Conservation (phyloP, 2,797 vertebrate genomes). For the Dicrostonyx torquatus region DNA sequence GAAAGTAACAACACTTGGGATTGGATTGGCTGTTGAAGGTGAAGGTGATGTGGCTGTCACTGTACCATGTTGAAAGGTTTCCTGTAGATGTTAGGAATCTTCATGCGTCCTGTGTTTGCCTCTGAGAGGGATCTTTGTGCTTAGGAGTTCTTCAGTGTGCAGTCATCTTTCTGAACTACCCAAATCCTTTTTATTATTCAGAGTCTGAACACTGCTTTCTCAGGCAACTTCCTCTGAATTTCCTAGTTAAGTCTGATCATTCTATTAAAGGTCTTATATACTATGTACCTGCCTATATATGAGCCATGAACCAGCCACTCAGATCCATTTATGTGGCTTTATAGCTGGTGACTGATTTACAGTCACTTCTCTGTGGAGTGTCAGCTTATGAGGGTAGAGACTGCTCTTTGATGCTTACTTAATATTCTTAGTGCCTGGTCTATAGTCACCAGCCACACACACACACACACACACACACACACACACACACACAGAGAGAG, state of each 20-base stretch:
- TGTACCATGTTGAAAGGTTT: background rate
- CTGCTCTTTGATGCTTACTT: background rate
- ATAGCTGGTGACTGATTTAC: conserved; percentile 10
- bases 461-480: background rate
- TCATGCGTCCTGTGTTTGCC: background rate
- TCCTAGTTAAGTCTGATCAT: background rate
- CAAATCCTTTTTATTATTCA: conserved; percentile 2
- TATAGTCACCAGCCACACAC: background rate
- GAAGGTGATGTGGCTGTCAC: background rate
- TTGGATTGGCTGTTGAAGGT: background rate
- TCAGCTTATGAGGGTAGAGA: background rate
- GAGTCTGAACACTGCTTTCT: background rate
- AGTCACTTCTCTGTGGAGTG: background rate
- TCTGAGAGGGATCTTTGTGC: background rate
- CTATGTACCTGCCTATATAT: background rate
- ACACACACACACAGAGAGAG: background rate
- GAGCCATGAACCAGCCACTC: background rate
- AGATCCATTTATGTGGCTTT: background rate
- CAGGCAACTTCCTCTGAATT: conserved; percentile 1
- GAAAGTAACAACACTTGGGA: background rate
- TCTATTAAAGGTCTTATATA: background rate
- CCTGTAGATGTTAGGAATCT: background rate
- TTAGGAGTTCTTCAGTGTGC: background rate
- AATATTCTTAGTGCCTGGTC: background rate
- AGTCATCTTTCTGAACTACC: background rate